phyloP scores from a whole-genome alignment of 2,797 vertebrate species.

The Poeciliopsis turneri region DNA sequence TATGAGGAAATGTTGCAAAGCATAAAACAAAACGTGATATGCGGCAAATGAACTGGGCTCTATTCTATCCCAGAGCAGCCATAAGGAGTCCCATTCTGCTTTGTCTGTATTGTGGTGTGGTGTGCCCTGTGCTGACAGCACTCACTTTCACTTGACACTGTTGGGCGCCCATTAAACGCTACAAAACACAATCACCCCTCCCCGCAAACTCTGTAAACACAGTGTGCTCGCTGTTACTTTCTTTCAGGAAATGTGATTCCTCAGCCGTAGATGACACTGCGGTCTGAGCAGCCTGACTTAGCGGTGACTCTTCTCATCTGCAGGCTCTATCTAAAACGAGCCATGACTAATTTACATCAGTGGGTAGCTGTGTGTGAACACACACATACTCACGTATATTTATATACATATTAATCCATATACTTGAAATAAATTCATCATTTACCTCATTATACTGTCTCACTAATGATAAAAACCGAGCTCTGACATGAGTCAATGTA shows the following conservation, averaged over 20 bases:
- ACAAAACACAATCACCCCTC: constrained; percentile 60
- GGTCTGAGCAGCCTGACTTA: constrained; percentile 15
- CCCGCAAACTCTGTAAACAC: constrained; percentile 62
- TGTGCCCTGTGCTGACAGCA: constrained; percentile 60
- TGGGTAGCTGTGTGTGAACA: neutral
- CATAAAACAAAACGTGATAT: constrained; percentile 74
- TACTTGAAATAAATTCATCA: neutral
- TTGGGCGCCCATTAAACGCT: constrained; percentile 63
- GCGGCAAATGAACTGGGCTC: constrained; percentile 76
- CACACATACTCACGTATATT: neutral
- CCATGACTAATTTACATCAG: neutral
- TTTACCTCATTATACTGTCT: neutral
- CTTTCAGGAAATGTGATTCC: constrained; percentile 38
- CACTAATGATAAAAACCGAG: neutral
- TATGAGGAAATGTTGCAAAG: constrained; percentile 73
- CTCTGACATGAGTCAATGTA: neutral
- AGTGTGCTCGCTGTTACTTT: constrained; percentile 31
- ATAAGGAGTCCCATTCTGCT: constrained; percentile 63
- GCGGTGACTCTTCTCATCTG: neutral
- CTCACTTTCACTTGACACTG: constrained; percentile 66
- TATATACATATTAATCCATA: neutral
- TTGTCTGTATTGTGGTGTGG: constrained; percentile 63
- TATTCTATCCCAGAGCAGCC: constrained; percentile 75
- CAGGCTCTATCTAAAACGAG: neutral
- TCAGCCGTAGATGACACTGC: constrained; percentile 37